Evolutionary conservation across 2,888 invertebrate genomes (phyloP), one percentile per base, ranked within the genome.

Genomic region (Slavum lentiscoides): DNA sequence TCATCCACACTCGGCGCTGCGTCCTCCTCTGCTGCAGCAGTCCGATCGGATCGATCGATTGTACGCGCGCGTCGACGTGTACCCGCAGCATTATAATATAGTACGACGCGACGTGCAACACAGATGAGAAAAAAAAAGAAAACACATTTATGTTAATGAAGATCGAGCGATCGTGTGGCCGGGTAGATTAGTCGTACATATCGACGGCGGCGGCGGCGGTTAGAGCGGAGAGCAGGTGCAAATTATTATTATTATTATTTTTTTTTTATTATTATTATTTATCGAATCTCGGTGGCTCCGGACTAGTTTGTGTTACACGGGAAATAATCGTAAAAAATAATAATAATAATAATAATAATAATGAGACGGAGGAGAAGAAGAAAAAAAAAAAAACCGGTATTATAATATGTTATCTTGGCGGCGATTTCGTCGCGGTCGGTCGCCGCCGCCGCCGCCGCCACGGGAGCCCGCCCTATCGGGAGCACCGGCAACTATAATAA

Each of bases 381-480:
- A 30, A 30, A 30, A 30, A 30, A 30, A 30, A 43, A 43, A 15
- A 49, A 49, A 49, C 49, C 49, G 49, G 49, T 49, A 30, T 30
- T 30, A 30, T 30, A 30, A 30, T 30, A 30, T 13, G 15, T 13
- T 49, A 49, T 11, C 2, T 49, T 11, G 43, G 43, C 43, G 43
- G 49, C 49, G 13, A 49, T 49, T 3, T 49, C 13, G 49, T 49
- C 49, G 49, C 49, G 61, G 30, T 67, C 68, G 75, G 39, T 69
- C 76, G 76, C 76, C 69, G 43, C 69, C 67, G 39, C n/a, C 7
- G 61, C 58, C 76, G 76, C 43, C 43, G 43, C 43, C 30, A 39
- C 43, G 61, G 30, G 68, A 69, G 67, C 49, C 76, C 76, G 76
- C 76, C 76, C 76, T 69, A 61, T 69, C 76, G 76, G 76, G 76